Conservation (phyloP, 2,888 invertebrate species). For the Drosophila kanekoi region DNA sequence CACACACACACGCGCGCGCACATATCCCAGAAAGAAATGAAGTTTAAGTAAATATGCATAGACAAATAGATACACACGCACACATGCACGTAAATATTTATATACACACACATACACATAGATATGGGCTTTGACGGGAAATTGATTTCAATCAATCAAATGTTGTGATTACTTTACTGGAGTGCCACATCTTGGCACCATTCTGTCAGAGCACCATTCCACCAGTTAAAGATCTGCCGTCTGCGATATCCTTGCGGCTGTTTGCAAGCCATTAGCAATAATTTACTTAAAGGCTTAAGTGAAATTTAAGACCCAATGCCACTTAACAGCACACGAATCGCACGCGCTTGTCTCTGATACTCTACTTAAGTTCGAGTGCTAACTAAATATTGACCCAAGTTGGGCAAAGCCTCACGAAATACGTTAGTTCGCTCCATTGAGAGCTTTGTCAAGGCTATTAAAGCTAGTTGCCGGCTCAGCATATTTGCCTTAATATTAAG, state of each 20-base stretch:
- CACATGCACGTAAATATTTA: slow-evolving; percentile 2
- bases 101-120: slow-evolving; percentile 17
- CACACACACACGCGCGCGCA: slow-evolving; percentile 4
- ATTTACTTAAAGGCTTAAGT: slow-evolving; percentile 75
- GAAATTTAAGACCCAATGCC: slow-evolving; percentile 56
- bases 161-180: slow-evolving; percentile 80
- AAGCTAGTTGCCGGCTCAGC: neutral
- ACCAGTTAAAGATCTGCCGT: slow-evolving; percentile 20
- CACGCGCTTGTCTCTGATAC: slow-evolving; percentile 10
- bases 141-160: slow-evolving; percentile 85
- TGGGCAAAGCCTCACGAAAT: slow-evolving; percentile 10
- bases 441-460: neutral
- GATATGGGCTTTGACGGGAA: slow-evolving; percentile 78
- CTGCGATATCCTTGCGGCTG: slow-evolving; percentile 39
- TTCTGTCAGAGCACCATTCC: slow-evolving; percentile 15
- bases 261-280: slow-evolving; percentile 73
- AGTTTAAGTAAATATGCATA: slow-evolving; percentile 71
- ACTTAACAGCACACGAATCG: slow-evolving; percentile 33
- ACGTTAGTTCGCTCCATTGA: neutral
- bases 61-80: slow-evolving; percentile 46
- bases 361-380: neutral
- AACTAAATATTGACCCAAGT: slow-evolving; percentile 20
- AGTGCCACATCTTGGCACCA: slow-evolving; percentile 60
- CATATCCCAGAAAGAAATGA: slow-evolving; percentile 45
- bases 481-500: no score